phyloP scores from a whole-genome alignment of 2,888 invertebrate species.

The Mystacides longicornis region DNA sequence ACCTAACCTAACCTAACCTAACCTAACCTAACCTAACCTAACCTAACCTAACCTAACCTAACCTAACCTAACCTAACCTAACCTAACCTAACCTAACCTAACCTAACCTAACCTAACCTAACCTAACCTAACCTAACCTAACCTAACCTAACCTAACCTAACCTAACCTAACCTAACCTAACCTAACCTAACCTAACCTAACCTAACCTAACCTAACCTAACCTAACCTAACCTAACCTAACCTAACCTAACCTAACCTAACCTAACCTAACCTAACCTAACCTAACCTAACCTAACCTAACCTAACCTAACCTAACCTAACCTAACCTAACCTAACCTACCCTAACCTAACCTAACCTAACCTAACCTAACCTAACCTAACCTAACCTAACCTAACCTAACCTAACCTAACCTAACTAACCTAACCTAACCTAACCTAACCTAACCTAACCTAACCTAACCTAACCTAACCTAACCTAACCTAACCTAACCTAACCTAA shows the following conservation, averaged over 20 bases:
- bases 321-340: constrained; percentile 24
- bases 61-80: too few relatives aligned
- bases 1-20: too few relatives aligned
- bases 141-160: too few relatives aligned
- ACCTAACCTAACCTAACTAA: constrained; percentile 19
- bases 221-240: constrained; percentile 23
- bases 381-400: constrained; percentile 21
- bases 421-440: constrained; percentile 9
- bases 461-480: constrained; percentile 8
- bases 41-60: too few relatives aligned
- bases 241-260: constrained; percentile 26
- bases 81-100: too few relatives aligned
- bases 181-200: too few relatives aligned
- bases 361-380: constrained; percentile 24
- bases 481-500: constrained; percentile 6
- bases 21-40: too few relatives aligned
- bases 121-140: too few relatives aligned
- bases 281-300: constrained; percentile 24
- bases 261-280: constrained; percentile 24
- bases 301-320: constrained; percentile 24
- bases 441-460: constrained; percentile 6
- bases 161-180: too few relatives aligned
- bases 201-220: constrained; percentile 24
- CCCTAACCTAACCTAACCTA: constrained; percentile 24
- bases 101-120: too few relatives aligned